Percentiles rank a stretch among this genome's conserved stretches.
Conservation (phyloP, 2,797 vertebrate species). For the Myripristis jacobus region DNA sequence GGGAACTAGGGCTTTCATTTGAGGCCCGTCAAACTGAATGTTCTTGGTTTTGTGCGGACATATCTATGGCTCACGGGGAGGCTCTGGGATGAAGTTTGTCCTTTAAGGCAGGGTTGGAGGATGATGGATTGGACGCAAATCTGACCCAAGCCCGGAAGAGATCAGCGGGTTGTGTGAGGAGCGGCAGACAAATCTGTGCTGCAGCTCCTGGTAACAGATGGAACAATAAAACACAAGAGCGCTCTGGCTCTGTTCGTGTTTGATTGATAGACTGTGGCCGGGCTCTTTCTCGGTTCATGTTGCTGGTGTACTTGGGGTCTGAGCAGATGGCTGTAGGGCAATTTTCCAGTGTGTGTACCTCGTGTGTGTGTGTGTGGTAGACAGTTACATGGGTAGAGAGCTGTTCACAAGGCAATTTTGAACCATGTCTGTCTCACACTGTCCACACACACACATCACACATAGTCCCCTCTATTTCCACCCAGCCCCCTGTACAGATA, state of each 20-base stretch:
- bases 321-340: slow-evolving; percentile 21
- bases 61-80: slow-evolving; percentile 34
- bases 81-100: slow-evolving; percentile 55
- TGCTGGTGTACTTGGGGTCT: slow-evolving; percentile 22
- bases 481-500: slow-evolving; percentile 36
- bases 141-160: slow-evolving; percentile 51
- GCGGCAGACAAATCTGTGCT: slow-evolving; percentile 18
- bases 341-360: slow-evolving; percentile 6
- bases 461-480: slow-evolving; percentile 2
- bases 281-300: slow-evolving; percentile 5
- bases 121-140: slow-evolving; percentile 64
- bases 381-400: not conserved
- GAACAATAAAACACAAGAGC: slow-evolving; percentile 28
- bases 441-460: not conserved
- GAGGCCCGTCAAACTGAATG: slow-evolving; percentile 65
- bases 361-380: slow-evolving; percentile 13
- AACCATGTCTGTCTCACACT: slow-evolving; percentile 37
- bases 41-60: slow-evolving; percentile 58
- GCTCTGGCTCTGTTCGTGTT: slow-evolving; percentile 10
- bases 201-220: slow-evolving; percentile 47
- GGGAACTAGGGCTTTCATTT: slow-evolving; percentile 47
- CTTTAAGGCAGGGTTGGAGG: slow-evolving; percentile 57
- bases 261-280: slow-evolving; percentile 49
- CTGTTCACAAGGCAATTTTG: slow-evolving; percentile 29
- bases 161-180: slow-evolving; percentile 33